A percentile compares a stretch with the other conserved stretches of the same genome.
Evolutionary conservation across 2,113 vertebrate genomes (phyloP).

Genomic region (Haliaeetus leucogaster): DNA sequence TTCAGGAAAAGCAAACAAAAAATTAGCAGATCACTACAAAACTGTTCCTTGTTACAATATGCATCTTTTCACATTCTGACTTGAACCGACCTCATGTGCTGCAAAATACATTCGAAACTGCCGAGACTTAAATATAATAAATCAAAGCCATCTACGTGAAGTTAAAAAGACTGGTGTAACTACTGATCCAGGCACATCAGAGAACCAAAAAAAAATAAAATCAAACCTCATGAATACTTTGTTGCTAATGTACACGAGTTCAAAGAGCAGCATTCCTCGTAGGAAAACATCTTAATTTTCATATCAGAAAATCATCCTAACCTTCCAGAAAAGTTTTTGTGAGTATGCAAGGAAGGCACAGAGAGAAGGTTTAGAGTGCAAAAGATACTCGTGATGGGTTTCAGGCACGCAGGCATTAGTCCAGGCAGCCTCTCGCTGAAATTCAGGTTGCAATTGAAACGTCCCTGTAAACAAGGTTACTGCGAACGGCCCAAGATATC

Average conservation of each 20-base stretch:
- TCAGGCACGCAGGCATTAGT: slow-evolving; percentile 35
- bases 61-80: background rate
- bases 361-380: background rate
- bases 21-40: slow-evolving; percentile 15
- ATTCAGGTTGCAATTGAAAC: slow-evolving; percentile 53
- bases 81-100: background rate
- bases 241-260: background rate
- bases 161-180: slow-evolving; percentile 1
- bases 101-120: background rate
- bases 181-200: slow-evolving; percentile 30
- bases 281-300: slow-evolving; percentile 44
- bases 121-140: slow-evolving; percentile 10
- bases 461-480: slow-evolving; percentile 69
- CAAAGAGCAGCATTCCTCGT: slow-evolving; percentile 27
- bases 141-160: slow-evolving; percentile 7
- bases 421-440: slow-evolving; percentile 56
- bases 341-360: background rate
- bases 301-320: slow-evolving; percentile 27
- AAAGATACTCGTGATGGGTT: slow-evolving; percentile 5
- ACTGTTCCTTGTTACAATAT: background rate
- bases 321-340: slow-evolving; percentile 48
- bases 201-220: background rate
- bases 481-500: slow-evolving; percentile 29
- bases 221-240: slow-evolving; percentile 33
- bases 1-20: slow-evolving; percentile 52